Base-by-base conservation (phyloP, 2,797 vertebrate genomes). In the Coregonus suidteri region DNA sequence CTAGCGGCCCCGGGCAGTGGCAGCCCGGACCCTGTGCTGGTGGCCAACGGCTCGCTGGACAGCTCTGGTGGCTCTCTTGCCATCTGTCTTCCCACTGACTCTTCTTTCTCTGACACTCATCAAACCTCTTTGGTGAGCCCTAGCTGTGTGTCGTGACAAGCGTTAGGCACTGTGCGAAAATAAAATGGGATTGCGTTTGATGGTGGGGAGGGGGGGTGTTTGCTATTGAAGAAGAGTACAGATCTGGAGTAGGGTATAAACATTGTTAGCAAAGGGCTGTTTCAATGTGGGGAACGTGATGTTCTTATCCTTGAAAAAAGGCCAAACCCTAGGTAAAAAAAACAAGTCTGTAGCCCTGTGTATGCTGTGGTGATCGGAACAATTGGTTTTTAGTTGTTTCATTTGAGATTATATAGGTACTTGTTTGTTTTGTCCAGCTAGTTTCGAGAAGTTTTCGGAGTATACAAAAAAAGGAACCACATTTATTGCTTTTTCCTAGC, bases 11-110 rank as follows among this genome's bases (percentile, higher is more conserved):
- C 93, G 1, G 4, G 92, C 62, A 78, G 81, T 37, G 91, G 92
- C 88, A 81, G 88, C 81, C 93, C 83, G 88, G 86, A 92, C 93
- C 82, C 90, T 87, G 81, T 80, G 92, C 93, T 93, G 84, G 92
- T 92, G 93, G 92, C 93, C 89, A 92, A 90, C 85, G 90, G 93
- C 72, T 88, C 94, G 88, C 95, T 93, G 93, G 95, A 94, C 88
- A 93, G 91, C 95, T 93, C 88, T 89, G 94, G 87, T 0, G 94
- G 92, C 91, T 92, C 76, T 90, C 90, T 89, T 87, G 82, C 93
- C 93, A 93, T 92, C 94, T 92, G 94, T 92, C 94, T 95, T 91
- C 90, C 95, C 93, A 90, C 93, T 82, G 95, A 94, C 92, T 85
- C 93, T 88, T 93, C 94, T 95, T 84, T 95, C 92, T 88, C 93